Evolutionary conservation across 2,888 invertebrate genomes (phyloP).

Genomic region (Hyposoter dolosus): DNA sequence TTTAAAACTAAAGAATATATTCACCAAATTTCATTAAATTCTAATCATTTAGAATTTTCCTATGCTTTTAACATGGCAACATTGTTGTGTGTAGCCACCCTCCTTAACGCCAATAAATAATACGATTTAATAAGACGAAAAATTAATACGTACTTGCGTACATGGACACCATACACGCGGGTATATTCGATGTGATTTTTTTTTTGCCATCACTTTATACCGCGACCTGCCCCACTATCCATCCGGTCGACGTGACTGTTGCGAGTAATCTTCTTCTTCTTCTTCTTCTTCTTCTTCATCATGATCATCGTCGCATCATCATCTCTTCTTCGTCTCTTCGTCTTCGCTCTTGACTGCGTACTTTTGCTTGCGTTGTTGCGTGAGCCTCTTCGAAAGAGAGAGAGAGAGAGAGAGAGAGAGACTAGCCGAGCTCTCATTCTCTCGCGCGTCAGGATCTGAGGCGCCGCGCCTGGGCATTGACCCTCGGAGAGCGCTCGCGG

Average conservation of each 20-base stretch:
- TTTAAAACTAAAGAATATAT: too few species aligned
- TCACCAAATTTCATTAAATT: too few species aligned
- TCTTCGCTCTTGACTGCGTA: constrained; percentile 39
- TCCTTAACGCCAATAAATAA: constrained; percentile 27
- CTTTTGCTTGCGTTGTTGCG: constrained; percentile 57
- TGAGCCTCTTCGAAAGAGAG: constrained; percentile 36
- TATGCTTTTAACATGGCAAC: too few species aligned
- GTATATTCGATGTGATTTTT: constrained; percentile 2
- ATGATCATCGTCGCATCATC: constrained; percentile 36
- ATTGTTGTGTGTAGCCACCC: too few species aligned
- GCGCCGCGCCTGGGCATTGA: constrained; percentile 84
- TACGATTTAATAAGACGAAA: not conserved
- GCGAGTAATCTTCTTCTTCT: constrained; percentile 30
- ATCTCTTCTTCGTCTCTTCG: constrained; percentile 32
- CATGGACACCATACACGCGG: not conserved
- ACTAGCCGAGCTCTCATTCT: constrained; percentile 56
- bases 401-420: constrained; percentile 38
- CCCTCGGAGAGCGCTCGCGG: constrained; percentile 71
- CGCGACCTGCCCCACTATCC: constrained; percentile 84
- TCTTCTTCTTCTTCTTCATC: constrained; percentile 34
- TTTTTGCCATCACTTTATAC: constrained; percentile 66
- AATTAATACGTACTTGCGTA: not conserved
- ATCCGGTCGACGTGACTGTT: constrained; percentile 67
- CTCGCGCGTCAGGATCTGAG: constrained; percentile 78
- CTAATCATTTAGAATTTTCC: too few species aligned